These are phyloP conservation scores for Poecilia gillii DNA, from an alignment of 2,797 vertebrate genomes.

Conservation along the genomic window DNA sequence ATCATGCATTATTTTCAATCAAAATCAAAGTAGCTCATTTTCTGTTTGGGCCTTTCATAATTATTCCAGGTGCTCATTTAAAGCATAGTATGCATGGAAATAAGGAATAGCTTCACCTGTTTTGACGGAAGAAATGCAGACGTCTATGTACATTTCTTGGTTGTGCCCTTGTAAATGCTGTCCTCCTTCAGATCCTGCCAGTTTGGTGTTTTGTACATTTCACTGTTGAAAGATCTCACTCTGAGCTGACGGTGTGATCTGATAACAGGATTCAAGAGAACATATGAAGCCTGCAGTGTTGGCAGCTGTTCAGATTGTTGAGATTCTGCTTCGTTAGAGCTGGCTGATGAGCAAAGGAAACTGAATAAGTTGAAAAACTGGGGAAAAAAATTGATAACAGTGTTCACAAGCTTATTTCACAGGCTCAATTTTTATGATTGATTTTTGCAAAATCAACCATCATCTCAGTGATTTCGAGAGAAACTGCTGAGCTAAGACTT, in stretches of 20 bases:
- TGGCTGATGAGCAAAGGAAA: background rate
- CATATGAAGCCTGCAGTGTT: conserved; percentile 3
- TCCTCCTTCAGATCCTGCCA: background rate
- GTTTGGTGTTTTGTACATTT: background rate
- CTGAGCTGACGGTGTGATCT: background rate
- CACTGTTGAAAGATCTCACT: background rate
- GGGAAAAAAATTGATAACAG: background rate
- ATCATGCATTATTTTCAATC: no score
- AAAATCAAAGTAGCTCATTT: no score
- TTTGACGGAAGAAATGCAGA: no score
- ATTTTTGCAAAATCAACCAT: background rate
- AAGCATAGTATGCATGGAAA: no score
- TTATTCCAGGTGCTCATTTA: no score
- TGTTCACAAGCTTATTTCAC: background rate
- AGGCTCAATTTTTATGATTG: background rate
- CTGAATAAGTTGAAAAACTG: background rate
- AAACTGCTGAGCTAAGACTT: background rate
- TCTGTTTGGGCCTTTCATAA: no score
- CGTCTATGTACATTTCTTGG: background rate
- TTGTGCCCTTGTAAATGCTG: background rate
- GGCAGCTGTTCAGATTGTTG: background rate
- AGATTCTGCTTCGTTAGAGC: background rate
- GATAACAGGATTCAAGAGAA: background rate
- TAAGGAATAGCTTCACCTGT: no score
- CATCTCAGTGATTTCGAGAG: background rate